Evolutionary conservation across 2,113 vertebrate species (phyloP).

Genomic region (Odocoileus virginianus): DNA sequence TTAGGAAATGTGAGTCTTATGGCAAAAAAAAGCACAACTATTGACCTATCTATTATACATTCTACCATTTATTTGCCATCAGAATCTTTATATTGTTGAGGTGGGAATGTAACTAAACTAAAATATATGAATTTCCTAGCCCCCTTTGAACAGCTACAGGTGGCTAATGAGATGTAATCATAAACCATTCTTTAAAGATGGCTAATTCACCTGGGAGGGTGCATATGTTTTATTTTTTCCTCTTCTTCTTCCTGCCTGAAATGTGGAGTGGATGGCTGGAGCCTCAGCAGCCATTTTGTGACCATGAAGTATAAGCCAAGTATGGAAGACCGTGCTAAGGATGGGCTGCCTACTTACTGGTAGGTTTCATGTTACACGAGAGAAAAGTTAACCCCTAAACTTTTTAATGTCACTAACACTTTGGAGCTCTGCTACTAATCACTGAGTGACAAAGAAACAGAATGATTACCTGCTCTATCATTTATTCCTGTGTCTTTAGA

Average conservation of each 20-base stretch:
- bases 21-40: background rate
- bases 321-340: background rate
- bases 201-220: background rate
- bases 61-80: background rate
- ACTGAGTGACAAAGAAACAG: background rate
- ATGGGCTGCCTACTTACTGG: background rate
- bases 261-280: background rate
- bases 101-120: background rate
- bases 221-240: background rate
- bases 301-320: background rate
- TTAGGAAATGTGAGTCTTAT: background rate
- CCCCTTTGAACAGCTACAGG: background rate
- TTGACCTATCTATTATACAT: background rate
- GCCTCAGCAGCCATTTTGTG: background rate
- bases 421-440: background rate
- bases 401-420: background rate
- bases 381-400: background rate
- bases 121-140: background rate
- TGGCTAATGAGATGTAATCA: background rate
- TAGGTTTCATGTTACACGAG: background rate
- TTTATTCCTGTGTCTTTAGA: background rate
- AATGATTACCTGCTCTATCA: background rate
- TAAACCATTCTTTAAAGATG: background rate
- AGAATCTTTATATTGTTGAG: background rate
- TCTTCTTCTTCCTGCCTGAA: background rate